Base-by-base conservation (phyloP, 2,888 invertebrate species). In the Ophonus ardosiacus region DNA sequence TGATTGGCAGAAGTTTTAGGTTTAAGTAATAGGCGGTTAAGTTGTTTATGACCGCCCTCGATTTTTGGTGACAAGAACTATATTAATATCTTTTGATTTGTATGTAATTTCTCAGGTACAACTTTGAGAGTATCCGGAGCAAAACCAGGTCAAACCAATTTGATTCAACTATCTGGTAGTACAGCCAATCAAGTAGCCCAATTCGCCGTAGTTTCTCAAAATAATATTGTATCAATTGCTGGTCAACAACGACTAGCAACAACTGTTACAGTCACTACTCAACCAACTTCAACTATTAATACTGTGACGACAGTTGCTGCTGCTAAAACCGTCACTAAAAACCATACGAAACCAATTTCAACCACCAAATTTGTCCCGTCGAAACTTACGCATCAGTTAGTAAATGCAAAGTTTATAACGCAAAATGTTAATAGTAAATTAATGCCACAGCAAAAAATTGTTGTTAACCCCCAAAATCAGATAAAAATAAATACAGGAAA, bases 161-260 rank as follows among this genome's bases (percentile, higher is more conserved):
- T 93, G 2, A 92, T 93, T 43, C 93, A 93, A 87, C 87, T 93
- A 74, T 90, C 92, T 1, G 90, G 92, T 7, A 88, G 90, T 5
- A 89, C 90, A 15, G 90, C 91, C 51, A 89, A 90, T 51, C 91
- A 91, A 87, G 89, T 90, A 6, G 88, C 91, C 6, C 93, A 92
- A 88, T 92, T 92, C 87, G 91, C 93, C 0, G 92, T 93, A 18
- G 92, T 92, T 5, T 91, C 92, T 4, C 92, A 93, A 88, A 92
- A 92, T 78, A 93, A 92, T 88, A 88, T 93, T 56, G 90, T 91
- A 84, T 90, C 91, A 5, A 89, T 90, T n/a, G 87, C 89, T 57
- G 86, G 87, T 59, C 86, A 87, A 78, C 85, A 86, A 65, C 82
- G 86, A 43, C 56, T 86, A 81, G 90, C 91, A 57, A 89, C 91